phyloP scores from a whole-genome alignment of 2,113 vertebrate genomes.

The Hirundichthys speculiger region DNA sequence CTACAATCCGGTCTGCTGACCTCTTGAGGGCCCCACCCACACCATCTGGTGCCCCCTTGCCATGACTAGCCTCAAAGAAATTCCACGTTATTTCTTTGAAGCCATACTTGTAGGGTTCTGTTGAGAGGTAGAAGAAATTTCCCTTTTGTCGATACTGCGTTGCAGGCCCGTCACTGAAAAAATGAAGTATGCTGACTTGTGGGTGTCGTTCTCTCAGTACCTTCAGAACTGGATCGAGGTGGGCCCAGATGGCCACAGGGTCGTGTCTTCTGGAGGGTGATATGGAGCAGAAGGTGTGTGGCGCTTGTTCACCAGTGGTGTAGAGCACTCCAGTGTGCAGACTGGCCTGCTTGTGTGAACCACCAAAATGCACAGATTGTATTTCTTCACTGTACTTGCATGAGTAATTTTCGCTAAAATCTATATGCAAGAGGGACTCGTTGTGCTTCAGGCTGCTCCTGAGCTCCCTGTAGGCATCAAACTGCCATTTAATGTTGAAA shows the following conservation, averaged over 20 bases:
- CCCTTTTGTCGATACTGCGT: conserved; percentile 20
- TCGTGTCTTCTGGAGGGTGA: conserved; percentile 36
- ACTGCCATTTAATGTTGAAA: conserved; percentile 10
- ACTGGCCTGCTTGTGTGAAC: neutral
- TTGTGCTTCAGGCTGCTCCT: neutral
- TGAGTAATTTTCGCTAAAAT: neutral
- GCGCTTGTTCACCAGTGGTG: conserved; percentile 12
- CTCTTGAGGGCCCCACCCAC: conserved; percentile 12
- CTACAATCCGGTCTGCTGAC: conserved; percentile 17
- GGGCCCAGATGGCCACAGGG: conserved; percentile 38
- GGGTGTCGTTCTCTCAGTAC: conserved; percentile 11
- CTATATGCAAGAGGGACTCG: neutral
- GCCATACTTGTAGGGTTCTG: conserved; percentile 36
- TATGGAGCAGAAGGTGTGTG: conserved; percentile 34
- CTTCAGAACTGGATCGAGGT: conserved; percentile 34
- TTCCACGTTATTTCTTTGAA: conserved; percentile 39
- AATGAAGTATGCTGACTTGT: conserved; percentile 8
- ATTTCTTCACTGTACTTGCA: neutral
- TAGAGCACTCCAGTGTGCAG: conserved; percentile 21
- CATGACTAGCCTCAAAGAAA: conserved; percentile 27
- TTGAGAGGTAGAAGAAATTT: conserved; percentile 28
- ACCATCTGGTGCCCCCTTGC: conserved; percentile 11
- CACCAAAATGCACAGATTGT: conserved; percentile 6
- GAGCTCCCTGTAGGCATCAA: conserved; percentile 6
- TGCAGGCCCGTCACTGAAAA: conserved; percentile 14